Evolutionary conservation across 2,797 vertebrate species (phyloP).

Genomic region (Amblyopsis hoosieri): DNA sequence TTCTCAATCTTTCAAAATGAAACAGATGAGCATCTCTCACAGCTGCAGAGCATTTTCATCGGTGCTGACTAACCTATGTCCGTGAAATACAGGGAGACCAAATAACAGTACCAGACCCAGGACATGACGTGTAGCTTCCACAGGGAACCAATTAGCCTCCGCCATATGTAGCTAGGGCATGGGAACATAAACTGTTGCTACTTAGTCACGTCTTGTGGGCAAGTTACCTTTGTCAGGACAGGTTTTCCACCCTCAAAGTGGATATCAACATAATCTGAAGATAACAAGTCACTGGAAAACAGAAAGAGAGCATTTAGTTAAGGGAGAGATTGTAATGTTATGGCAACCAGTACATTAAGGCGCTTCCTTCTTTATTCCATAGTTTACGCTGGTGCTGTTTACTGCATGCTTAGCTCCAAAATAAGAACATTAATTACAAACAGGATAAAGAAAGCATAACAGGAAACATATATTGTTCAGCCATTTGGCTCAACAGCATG

Average conservation of each 20-base stretch:
- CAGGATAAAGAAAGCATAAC: conserved; percentile 19
- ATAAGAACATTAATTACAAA: conserved; percentile 48
- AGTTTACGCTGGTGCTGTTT: conserved; percentile 27
- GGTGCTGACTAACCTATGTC: no score
- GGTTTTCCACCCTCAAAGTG: conserved; percentile 90
- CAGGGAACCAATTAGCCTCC: conserved; percentile 12
- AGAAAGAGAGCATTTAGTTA: conserved; percentile 41
- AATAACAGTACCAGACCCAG: conserved; percentile 7
- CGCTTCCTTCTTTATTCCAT: conserved; percentile 25
- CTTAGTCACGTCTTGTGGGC: conserved; percentile 1
- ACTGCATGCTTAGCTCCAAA: conserved; percentile 34
- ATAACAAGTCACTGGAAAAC: conserved; percentile 89
- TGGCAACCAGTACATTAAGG: conserved; percentile 16
- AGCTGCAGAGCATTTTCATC: conserved; percentile 5
- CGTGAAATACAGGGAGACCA: conserved; percentile 18
- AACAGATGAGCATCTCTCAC: not conserved
- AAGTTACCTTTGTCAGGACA: conserved; percentile 89
- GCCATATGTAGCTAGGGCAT: not conserved
- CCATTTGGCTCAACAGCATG: no score
- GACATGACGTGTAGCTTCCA: conserved; percentile 1
- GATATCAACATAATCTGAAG: conserved; percentile 96
- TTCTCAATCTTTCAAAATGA: not conserved
- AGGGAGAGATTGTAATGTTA: conserved; percentile 17
- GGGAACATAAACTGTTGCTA: not conserved
- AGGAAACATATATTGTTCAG: conserved; percentile 26